Conservation (phyloP, 2,113 vertebrate species). For the Poecilia latipinna region DNA sequence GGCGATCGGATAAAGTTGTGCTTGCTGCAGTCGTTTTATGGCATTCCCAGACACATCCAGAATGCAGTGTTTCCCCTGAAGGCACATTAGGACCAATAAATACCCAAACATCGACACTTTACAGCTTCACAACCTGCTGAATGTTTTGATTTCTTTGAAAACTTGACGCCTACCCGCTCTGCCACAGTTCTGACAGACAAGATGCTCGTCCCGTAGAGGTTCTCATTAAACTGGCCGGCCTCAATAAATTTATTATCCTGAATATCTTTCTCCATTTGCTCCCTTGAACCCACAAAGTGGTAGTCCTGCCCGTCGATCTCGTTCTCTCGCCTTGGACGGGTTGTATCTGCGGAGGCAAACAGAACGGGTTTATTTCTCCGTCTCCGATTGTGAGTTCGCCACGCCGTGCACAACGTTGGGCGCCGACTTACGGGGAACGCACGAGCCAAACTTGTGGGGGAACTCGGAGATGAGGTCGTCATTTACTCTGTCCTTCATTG, state of each 20-base stretch:
- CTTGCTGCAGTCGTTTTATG: constrained; percentile 98
- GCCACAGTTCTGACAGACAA: constrained; percentile 96
- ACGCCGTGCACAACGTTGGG: not conserved
- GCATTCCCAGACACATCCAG: constrained; percentile 98
- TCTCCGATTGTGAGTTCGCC: not conserved
- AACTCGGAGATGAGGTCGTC: constrained; percentile 99
- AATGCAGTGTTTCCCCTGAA: constrained; percentile 97
- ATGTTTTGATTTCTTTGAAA: not conserved
- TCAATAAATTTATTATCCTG: constrained; percentile 99
- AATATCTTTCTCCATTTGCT: constrained; percentile 99
- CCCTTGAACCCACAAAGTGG: constrained; percentile 93
- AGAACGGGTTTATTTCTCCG: not conserved
- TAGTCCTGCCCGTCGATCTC: constrained; percentile 98
- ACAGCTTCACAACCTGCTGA: not conserved
- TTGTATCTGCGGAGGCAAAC: constrained; percentile 85
- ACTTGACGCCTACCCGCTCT: constrained; percentile 86
- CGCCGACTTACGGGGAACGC: constrained; percentile 92
- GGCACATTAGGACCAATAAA: constrained; percentile 8
- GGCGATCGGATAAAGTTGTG: constrained; percentile 97
- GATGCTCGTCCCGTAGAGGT: constrained; percentile 97
- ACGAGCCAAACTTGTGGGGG: constrained; percentile 98
- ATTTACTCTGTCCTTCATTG: constrained; percentile 96
- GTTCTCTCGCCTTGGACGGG: constrained; percentile 91
- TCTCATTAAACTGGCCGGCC: constrained; percentile 98
- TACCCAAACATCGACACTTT: not conserved